Evolutionary conservation across 2,113 vertebrate species (phyloP), one percentile per base, ranked within the genome.

Genomic region (Dasyornis broadbenti): DNA sequence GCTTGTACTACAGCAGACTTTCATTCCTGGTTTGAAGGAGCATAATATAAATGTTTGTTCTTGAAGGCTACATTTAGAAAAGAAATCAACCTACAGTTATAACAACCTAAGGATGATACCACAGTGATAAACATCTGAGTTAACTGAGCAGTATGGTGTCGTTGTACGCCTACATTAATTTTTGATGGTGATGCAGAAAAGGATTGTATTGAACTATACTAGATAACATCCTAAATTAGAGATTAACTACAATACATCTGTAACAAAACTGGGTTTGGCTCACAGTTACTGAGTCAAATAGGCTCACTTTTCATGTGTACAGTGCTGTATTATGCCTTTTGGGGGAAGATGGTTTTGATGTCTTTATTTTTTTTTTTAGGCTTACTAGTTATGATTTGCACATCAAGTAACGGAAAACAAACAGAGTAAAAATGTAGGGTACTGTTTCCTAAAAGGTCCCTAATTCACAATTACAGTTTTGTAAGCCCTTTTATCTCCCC

Each of bases 181-280:
- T 76, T 66, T 82, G 4, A 24, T 61, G 22, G 15, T n/a, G 61
- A 40, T 49, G 6, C 11, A 76, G 22, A 35, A 24, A 23, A 56
- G 5, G 49, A 31, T 7, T 76, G 9, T 47, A 14, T 45, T 71
- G 14, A 50, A 39, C 14, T 42, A 11, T 26, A 13, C 4, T 50
- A 0, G 0, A 2, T 33, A 31, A 18, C 7, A 8, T 15, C 68
- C 1, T 0, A 37, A 27, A 7, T 37, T 65, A 30, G 27, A 63
- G 4, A 37, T 47, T 73, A 77, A 61, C 22, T 70, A 10, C 15
- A 15, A 13, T 21, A 52, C 4, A 11, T 15, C 28, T 22, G 2
- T 35, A 56, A 54, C 10, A 66, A 35, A 53, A 53, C 5, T 13
- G 1, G 5, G 27, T 75, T 80, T 40, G 17, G 5, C 3, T 77